Evolutionary conservation across 2,113 vertebrate genomes (phyloP).

Genomic region (Colius striatus): DNA sequence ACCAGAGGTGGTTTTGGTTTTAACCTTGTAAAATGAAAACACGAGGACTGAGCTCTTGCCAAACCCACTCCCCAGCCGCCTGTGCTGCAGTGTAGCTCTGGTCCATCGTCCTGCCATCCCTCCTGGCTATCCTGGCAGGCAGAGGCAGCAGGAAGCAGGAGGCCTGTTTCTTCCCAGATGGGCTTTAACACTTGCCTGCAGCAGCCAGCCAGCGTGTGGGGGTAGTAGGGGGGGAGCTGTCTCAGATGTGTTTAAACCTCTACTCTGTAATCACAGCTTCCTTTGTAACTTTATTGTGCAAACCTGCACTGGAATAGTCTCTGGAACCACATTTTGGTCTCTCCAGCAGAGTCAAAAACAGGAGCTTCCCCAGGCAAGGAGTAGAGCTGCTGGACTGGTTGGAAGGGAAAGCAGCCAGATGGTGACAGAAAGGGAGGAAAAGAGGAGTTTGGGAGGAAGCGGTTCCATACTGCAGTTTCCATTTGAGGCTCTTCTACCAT

Average conservation of each 20-base stretch:
- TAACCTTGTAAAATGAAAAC: conserved; percentile 37
- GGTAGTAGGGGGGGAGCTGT: not conserved
- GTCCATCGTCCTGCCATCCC: not conserved
- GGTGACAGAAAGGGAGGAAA: not conserved
- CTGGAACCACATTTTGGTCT: not conserved
- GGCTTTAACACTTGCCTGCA: not conserved
- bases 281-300: not conserved
- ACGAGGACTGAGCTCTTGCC: not conserved
- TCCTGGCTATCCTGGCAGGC: conserved; percentile 35
- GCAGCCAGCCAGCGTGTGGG: not conserved
- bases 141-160: conserved; percentile 15
- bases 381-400: not conserved
- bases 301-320: not conserved
- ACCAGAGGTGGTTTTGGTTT: conserved; percentile 51
- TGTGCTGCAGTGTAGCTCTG: not conserved
- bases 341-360: not conserved
- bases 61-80: not conserved
- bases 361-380: conserved; percentile 31
- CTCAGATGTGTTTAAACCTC: not conserved
- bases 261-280: not conserved
- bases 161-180: conserved; percentile 16
- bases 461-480: not conserved
- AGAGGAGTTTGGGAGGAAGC: not conserved
- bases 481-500: not conserved
- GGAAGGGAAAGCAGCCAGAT: conserved; percentile 27